Base-by-base conservation (phyloP, 2,797 vertebrate genomes). In the Ambastaia sidthimunki region DNA sequence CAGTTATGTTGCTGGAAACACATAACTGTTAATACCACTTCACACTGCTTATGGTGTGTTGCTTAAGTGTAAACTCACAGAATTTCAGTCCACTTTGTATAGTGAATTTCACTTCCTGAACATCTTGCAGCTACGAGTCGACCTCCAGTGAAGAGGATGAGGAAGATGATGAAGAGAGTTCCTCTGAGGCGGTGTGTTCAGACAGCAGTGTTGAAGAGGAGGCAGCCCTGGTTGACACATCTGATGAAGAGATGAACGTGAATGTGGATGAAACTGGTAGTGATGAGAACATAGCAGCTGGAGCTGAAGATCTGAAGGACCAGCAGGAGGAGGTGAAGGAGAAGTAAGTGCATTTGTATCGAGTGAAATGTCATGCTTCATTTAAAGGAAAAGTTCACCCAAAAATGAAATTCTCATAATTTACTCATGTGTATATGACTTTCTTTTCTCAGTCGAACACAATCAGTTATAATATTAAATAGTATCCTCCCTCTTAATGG, bases 81-180 rank as follows among this genome's bases (percentile, higher is more conserved):
- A 2, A 28, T 44, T 44, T 44, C 9, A 44, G 41, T 44, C 9
- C 9, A 10, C 41, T 44, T 44, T 44, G 41, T 44, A 44, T 44
- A 52, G 4, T 10, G 23, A 62, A 63, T 31, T 52, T 52, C 6
- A 50, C 44, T 1, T 7, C 10, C 80, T 79, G 11, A 72, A 50
- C 54, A 16, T 37, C 37, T 28, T 34, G 37, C 88, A 99, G 97
- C 87, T 99, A 97, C 0, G 97, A 98, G 88, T 98, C 95, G 73
- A 97, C 96, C 0, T 98, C 97, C 59, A 98, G 97, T 3, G 97
- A 98, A 6, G 91, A 93, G 3, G 89, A 89, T 0, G 93, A 93
- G 0, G 92, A 92, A 10, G 94, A 93, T 0, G 93, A 92, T 52
- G 94, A 92, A 31, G 94, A 91, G 19, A 95, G 93, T 76, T 93